These are phyloP conservation scores for Nephila pilipes DNA, from an alignment of 1,140 invertebrate species.

Conservation along the genomic window DNA sequence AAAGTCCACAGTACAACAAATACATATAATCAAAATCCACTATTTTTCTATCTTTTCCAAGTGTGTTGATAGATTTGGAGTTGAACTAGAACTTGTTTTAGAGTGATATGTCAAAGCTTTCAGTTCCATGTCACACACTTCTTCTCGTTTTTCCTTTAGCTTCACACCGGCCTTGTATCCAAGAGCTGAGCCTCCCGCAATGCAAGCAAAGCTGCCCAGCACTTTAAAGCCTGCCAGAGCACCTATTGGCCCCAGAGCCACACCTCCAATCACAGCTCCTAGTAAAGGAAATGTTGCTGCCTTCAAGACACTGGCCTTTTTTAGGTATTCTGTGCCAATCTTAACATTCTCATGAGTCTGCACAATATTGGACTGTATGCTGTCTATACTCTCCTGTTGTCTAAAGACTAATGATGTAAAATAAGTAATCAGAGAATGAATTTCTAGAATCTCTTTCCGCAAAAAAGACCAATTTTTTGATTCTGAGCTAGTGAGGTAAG, in stretches of 20 bases:
- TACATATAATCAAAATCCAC: background rate
- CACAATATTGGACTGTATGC: slow-evolving; percentile 51
- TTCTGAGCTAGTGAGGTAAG: background rate
- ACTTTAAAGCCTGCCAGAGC: slow-evolving; percentile 66
- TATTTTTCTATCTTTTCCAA: background rate
- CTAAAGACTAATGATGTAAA: slow-evolving; percentile 52
- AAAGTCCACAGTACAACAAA: no score
- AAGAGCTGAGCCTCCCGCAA: slow-evolving; percentile 30
- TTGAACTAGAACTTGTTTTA: slow-evolving; percentile 14
- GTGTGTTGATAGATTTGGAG: slow-evolving; percentile 41
- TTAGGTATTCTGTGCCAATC: slow-evolving; percentile 16
- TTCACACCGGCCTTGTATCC: slow-evolving; percentile 49
- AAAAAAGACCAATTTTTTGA: slow-evolving; percentile 6
- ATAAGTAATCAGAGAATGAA: slow-evolving; percentile 28
- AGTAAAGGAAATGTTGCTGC: slow-evolving; percentile 49
- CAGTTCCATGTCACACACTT: slow-evolving; percentile 5
- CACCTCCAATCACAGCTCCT: slow-evolving; percentile 61
- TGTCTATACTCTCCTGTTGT: slow-evolving; percentile 64
- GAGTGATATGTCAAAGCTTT: slow-evolving; percentile 42
- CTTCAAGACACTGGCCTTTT: slow-evolving; percentile 33
- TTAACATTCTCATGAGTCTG: slow-evolving; percentile 58
- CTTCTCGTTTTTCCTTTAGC: slow-evolving; percentile 39
- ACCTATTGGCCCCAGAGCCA: slow-evolving; percentile 59
- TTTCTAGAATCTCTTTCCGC: slow-evolving; percentile 37
- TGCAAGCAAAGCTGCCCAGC: slow-evolving; percentile 6